Evolutionary conservation across 2,797 vertebrate genomes (phyloP), one percentile per base, ranked within the genome.

Genomic region (Catamblyrhynchus diadema): DNA sequence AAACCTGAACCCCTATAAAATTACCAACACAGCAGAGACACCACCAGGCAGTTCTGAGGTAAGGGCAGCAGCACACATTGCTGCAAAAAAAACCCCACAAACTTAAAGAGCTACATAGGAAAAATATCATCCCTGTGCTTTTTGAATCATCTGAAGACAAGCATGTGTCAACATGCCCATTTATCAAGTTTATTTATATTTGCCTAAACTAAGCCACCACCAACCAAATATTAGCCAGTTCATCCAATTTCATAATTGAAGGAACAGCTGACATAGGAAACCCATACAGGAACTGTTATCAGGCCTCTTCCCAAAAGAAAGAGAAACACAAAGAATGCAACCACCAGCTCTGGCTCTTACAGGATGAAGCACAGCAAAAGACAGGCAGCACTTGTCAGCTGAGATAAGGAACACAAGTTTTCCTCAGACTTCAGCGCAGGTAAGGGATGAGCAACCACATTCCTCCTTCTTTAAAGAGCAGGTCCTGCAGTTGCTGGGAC

Each of bases 131-230:
- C 32, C 57, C 37, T n/a, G 8, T 15, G 30, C 14, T 74, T 86
- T 78, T 47, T 70, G 10, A 78, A 67, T 23, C 41, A 54, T 7
- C 39, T 57, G n/a, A 73, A 78, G 22, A 45, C 2, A 13, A 91
- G 50, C 1, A 1, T 1, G 0, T 9, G 9, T 18, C 61, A 77
- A 39, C 35, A 20, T 1, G 4, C 4, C 16, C 35, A 56, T 57
- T 61, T 61, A 56, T 33, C 54, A 80, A 37, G 9, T 32, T 75
- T 48, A 47, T 30, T 28, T 16, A 13, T 6, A 47, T 35, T 6
- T 15, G 9, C 42, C 30, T n/a, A n/a, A 86, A 94, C 33, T n/a
- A 65, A 70, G 45, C 7, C 54, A 73, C 27, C 27, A 27, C 19
- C 35, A 80, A 54, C 9, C 14, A 48, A 81, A 2, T 24, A 60